Evolutionary conservation across 2,888 invertebrate genomes (phyloP), one percentile per base, ranked within the genome.

Genomic region (Coelogynopora nodosa): DNA sequence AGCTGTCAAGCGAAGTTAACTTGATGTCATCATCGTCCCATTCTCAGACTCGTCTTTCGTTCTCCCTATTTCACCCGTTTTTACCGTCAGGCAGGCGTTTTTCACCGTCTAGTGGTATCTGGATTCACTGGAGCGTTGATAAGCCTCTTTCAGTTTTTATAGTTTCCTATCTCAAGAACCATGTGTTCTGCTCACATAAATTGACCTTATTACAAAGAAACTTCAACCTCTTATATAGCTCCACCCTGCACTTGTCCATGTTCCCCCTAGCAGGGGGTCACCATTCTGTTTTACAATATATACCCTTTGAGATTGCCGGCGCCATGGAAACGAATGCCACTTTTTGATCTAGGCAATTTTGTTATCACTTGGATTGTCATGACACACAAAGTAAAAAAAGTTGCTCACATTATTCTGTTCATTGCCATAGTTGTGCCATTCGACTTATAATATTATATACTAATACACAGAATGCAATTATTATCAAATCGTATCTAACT

Each of bases 231-330:
- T 49, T 49, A 5, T 26, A 26, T 23, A 23, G 74, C 74, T 26
- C 74, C 74, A 74, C 74, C 74, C 74, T n/a, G 74, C 74, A 74
- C 74, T 74, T 74, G 74, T 10, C 74, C 74, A 74, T 74, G 74
- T 74, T 74, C 74, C 74, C 2, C 5, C 5, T 74, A 13, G 27
- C 74, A 74, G 74, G 74, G 23, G 74, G 74, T 74, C 74, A 13
- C 27, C 27, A 13, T 23, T 74, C 23, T 26, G 2, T 74, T 5
- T n/a, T 74, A 13, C 2, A 13, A 13, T 10, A 26, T 2, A n/a
- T 10, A 18, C 18, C 5, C 49, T 18, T 5, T 10, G 49, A 49
- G 18, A 13, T 23, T 23, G 23, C 23, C 27, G 74, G 74, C 74
- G 74, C 27, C 74, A 23, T 74, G 23, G 74, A 2, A 74, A 74